Evolutionary conservation across 2,888 invertebrate species (phyloP), one percentile per base, ranked within the genome.

Genomic region (Autographa gamma): DNA sequence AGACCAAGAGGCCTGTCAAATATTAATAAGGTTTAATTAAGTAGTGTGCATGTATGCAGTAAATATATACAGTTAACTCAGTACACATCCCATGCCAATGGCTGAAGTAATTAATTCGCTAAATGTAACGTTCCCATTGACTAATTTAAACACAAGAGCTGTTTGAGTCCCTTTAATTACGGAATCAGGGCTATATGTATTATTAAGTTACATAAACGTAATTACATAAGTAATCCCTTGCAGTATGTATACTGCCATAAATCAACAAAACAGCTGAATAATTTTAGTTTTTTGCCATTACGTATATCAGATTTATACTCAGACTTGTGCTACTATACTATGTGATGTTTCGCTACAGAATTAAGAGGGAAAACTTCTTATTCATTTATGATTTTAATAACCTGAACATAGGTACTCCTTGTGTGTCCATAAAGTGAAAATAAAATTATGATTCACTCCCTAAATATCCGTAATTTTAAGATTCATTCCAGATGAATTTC

Each of bases 381-480:
- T 1, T 25, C 25, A 25, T 25, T 25, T 41, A 13, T 41, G 41
- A 11, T 13, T 41, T 38, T 41, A 11, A 13, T 41, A 13, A 0
- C 13, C 13, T 13, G 13, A 41, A 41, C 11, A 11, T 41, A 41
- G 13, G 0, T 13, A 41, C 13, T 41, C 13, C 13, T 41, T 11
- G 11, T 38, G 7, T 38, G 11, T 38, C 25, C 3, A 38, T 9
- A 38, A 38, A 38, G 11, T 38, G 7, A 38, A 38, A 9, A 7
- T n/a, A n/a, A n/a, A n/a, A n/a, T 54, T 54, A 8, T 19, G 19
- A 18, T 18, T 54, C 18, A 38, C 4, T 6, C 9, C 19, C 18
- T 18, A 18, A 38, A 18, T 32, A 58, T 18, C 52, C 58, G 25
- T 60, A 74, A 78, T 76, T 74, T 74, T 58, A 79, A 63, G 59